A percentile compares a stretch with the other conserved stretches of the same genome.
Evolutionary conservation across 2,888 invertebrate genomes (phyloP).

Genomic region (Eupithecia vulgata): DNA sequence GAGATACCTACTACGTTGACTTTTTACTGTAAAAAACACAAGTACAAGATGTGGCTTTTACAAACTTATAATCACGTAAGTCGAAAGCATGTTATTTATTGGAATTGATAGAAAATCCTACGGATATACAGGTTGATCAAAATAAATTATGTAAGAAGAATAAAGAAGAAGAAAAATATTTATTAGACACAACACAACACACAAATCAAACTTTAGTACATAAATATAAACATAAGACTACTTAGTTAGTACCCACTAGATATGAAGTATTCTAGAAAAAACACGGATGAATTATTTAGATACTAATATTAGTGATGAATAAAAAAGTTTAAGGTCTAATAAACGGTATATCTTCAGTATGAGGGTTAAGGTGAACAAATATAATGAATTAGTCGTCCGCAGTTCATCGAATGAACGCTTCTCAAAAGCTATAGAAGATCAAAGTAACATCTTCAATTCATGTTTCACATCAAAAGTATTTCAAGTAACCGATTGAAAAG

Average conservation of each 20-base stretch:
- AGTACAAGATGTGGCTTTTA: background rate
- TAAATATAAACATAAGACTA: too few relatives aligned
- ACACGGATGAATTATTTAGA: too few relatives aligned
- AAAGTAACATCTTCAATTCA: constrained; percentile 3
- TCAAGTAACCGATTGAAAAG: background rate
- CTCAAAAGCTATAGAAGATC: background rate
- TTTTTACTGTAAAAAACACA: background rate
- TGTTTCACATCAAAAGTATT: background rate
- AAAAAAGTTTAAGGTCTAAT: background rate
- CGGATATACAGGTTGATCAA: background rate
- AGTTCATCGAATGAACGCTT: background rate
- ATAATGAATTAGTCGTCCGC: background rate
- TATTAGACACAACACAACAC: too few relatives aligned
- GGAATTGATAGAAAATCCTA: background rate
- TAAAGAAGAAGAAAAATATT: too few relatives aligned
- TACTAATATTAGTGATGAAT: too few relatives aligned
- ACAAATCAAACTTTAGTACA: too few relatives aligned
- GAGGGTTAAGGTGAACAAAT: background rate
- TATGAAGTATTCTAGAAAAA: too few relatives aligned
- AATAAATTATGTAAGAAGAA: too few relatives aligned
- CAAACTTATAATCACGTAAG: background rate
- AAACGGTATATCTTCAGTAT: background rate
- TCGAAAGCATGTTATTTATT: background rate
- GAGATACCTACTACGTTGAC: background rate
- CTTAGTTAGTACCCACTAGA: too few relatives aligned